phyloP scores from a whole-genome alignment of 2,113 vertebrate species.

The Rana temporaria region DNA sequence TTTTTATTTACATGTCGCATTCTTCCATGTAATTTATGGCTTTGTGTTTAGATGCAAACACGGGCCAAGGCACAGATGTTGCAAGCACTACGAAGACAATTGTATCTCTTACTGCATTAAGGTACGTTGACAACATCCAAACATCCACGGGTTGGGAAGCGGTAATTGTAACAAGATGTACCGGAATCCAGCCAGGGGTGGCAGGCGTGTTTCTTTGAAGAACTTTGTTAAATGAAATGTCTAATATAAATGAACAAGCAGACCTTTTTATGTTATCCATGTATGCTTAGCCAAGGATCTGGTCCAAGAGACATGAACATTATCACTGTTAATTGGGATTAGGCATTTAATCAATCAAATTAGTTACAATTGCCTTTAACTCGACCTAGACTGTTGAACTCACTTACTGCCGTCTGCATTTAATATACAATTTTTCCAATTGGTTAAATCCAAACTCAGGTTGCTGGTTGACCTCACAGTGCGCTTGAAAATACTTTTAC shows the following conservation, averaged over 20 bases:
- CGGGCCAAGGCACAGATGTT: constrained; percentile 96
- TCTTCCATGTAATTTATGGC: constrained; percentile 41
- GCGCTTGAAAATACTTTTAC: no score
- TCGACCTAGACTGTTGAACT: constrained; percentile 7
- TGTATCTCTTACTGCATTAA: constrained; percentile 97
- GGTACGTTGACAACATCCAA: constrained; percentile 76
- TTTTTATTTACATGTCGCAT: constrained; percentile 4
- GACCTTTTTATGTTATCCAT: constrained; percentile 37
- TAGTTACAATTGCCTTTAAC: constrained; percentile 14
- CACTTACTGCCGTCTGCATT: background rate
- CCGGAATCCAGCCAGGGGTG: background rate
- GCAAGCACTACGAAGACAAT: constrained; percentile 97
- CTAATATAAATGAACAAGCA: background rate
- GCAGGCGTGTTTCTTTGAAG: constrained; percentile 24
- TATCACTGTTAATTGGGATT: constrained; percentile 22
- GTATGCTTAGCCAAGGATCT: constrained; percentile 1
- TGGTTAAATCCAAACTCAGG: no score
- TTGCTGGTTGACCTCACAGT: no score
- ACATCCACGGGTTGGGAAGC: background rate
- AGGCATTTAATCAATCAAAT: constrained; percentile 36
- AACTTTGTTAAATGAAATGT: constrained; percentile 6
- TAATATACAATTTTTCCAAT: background rate
- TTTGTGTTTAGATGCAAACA: constrained; percentile 87
- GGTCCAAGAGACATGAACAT: constrained; percentile 5
- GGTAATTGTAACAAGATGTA: constrained; percentile 16